phyloP scores from a whole-genome alignment of 2,113 vertebrate species.

The Cryptomyrus ogoouensis region DNA sequence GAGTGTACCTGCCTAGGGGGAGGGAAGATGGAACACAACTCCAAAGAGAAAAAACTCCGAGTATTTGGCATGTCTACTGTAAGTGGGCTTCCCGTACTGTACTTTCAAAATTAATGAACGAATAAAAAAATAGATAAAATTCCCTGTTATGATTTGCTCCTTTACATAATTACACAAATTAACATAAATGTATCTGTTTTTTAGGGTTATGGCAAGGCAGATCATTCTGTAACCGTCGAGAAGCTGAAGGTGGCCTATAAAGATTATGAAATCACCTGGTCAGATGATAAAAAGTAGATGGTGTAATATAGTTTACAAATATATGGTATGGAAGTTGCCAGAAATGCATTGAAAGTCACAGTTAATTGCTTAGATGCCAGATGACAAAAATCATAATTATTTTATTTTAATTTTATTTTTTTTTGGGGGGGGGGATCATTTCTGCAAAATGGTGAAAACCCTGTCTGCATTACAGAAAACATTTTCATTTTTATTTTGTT shows the following conservation, averaged over 20 bases:
- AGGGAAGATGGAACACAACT: slow-evolving; percentile 82
- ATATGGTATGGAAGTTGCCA: neutral
- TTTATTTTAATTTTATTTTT: neutral
- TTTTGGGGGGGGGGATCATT: no score
- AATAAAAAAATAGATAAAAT: neutral
- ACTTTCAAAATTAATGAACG: neutral
- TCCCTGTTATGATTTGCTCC: neutral
- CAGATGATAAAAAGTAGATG: slow-evolving; percentile 67
- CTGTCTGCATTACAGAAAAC: neutral
- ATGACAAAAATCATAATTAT: neutral
- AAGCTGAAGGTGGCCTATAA: slow-evolving; percentile 69
- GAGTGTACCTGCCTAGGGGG: slow-evolving; percentile 78
- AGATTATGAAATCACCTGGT: slow-evolving; percentile 77
- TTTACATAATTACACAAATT: no score
- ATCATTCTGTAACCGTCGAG: slow-evolving; percentile 72
- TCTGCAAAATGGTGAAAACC: neutral
- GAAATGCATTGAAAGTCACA: neutral
- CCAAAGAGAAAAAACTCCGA: slow-evolving; percentile 70
- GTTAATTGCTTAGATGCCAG: neutral
- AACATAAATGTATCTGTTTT: neutral
- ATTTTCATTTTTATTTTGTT: neutral
- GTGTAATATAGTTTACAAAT: neutral
- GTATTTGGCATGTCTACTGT: slow-evolving; percentile 84
- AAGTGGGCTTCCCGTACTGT: slow-evolving; percentile 38
- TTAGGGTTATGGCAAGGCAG: slow-evolving; percentile 83